Evolutionary conservation across 1,140 invertebrate species (phyloP), one percentile per base, ranked within the genome.

Genomic region (Drosophila oshimai): DNA sequence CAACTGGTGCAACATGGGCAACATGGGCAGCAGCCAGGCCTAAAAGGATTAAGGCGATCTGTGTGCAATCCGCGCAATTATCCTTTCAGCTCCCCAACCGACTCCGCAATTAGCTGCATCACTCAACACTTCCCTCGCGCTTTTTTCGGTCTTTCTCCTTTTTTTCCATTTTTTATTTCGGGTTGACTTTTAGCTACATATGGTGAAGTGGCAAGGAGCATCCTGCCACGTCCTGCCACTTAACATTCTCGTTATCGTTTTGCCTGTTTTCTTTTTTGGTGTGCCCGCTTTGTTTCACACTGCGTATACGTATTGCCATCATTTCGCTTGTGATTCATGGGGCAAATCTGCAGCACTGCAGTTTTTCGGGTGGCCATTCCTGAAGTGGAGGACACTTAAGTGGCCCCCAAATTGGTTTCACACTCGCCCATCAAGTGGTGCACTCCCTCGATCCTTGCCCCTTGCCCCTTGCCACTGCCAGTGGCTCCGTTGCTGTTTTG

Each of bases 21-120:
- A 50, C 34, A 28, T 61, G 22, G 12, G 45, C 34, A 24, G 65
- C 28, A 44, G 29, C 53, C 53, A 61, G 75, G 81, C 81, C 81
- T 87, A 87, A 87, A 87, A 87, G 83, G 81, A 87, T 87, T 87
- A 87, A 87, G 81, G 81, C 81, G 81, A 87, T 87, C 81, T 88
- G 81, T 71, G 83, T 71, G 81, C 81, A 87, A 87, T 87, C 81
- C 81, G 81, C 83, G 73, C 81, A 87, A 87, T 87, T 87, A 87
- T 87, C 81, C 81, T 86, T 86, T 86, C 80, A 86, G 49, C 39
- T 42, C 57, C 41, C 55, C 47, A 15, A 26, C 36, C 34, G 53
- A 51, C 42, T 70, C 77, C 81, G 81, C 81, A 87, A 87, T 87
- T 87, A 87, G 81, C 87, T 87, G 83, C 81, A 81, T 87, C 81